A percentile compares a stretch with the other conserved stretches of the same genome.
Evolutionary conservation across 1,140 invertebrate genomes (phyloP).

Genomic region (Thrips palmi): DNA sequence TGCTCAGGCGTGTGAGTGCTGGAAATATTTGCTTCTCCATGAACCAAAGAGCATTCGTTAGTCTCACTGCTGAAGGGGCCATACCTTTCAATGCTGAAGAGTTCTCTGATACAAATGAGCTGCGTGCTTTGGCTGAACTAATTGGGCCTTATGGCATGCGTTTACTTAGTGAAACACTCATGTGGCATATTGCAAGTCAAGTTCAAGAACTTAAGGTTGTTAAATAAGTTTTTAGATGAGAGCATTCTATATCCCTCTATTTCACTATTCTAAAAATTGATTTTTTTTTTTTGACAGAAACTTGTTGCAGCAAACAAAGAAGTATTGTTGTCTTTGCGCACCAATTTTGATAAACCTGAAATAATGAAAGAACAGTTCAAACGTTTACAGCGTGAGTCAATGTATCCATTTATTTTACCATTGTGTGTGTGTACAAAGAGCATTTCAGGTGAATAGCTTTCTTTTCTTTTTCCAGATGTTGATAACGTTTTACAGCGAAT

Average conservation of each 20-base stretch:
- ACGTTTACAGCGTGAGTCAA: constrained; percentile 45
- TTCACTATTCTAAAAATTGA: not conserved
- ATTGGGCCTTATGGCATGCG: constrained; percentile 99
- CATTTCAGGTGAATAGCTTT: not conserved
- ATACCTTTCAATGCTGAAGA: constrained; percentile 93
- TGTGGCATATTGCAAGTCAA: constrained; percentile 97
- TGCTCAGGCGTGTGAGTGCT: constrained; percentile 77
- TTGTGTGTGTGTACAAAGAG: not conserved
- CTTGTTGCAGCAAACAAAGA: constrained; percentile 86
- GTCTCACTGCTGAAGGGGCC: constrained; percentile 66
- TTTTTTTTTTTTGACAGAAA: constrained; percentile 32
- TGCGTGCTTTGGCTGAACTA: constrained; percentile 90
- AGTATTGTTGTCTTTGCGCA: constrained; percentile 68
- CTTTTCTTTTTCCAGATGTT: constrained; percentile 35
- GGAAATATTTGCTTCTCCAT: constrained; percentile 94
- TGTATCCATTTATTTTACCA: constrained; percentile 1
- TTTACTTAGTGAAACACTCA: constrained; percentile 85
- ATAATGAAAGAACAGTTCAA: constrained; percentile 97
- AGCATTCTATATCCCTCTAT: not conserved
- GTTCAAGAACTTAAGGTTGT: constrained; percentile 76
- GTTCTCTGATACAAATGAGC: constrained; percentile 92
- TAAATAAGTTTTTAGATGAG: constrained; percentile 2
- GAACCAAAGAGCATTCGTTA: constrained; percentile 91
- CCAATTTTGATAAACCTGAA: constrained; percentile 93
- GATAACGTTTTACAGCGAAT: constrained; percentile 90